A percentile compares a stretch with the other conserved stretches of the same genome.
Conservation (phyloP, 2,797 vertebrate species). For the Silurus aristotelis region DNA sequence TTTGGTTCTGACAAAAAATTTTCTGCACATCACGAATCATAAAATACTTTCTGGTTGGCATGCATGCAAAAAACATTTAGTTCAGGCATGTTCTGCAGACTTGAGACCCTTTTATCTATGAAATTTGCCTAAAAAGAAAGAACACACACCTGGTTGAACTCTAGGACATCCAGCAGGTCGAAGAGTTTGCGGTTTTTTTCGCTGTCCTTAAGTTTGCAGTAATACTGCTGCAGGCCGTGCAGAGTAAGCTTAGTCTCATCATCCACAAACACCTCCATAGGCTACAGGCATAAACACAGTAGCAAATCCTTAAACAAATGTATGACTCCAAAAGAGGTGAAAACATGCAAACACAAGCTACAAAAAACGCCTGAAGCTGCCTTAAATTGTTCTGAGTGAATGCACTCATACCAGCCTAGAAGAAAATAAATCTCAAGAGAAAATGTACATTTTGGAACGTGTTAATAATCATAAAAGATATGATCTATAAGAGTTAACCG, state of each 20-base stretch:
- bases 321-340: not conserved
- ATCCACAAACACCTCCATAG: conserved; percentile 93
- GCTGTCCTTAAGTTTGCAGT: conserved; percentile 91
- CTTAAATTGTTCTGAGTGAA: too few relatives aligned
- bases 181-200: conserved; percentile 92
- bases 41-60: not conserved
- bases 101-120: not conserved
- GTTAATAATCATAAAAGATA: too few relatives aligned
- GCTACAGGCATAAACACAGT: conserved; percentile 63
- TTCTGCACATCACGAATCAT: not conserved
- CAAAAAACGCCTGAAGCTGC: not conserved
- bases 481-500: too few relatives aligned
- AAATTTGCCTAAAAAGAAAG: not conserved
- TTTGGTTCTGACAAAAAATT: not conserved
- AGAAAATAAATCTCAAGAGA: too few relatives aligned
- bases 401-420: too few relatives aligned
- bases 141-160: conserved; percentile 85
- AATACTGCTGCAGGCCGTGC: conserved; percentile 90
- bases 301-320: not conserved
- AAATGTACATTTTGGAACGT: too few relatives aligned
- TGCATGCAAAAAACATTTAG: not conserved
- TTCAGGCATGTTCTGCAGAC: not conserved
- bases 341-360: not conserved
- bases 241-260: conserved; percentile 91
- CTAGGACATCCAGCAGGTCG: conserved; percentile 86